These are phyloP conservation scores for Anthopleura xanthogrammica DNA, from an alignment of 92 coral and sea anemone species.

Conservation along the genomic window DNA sequence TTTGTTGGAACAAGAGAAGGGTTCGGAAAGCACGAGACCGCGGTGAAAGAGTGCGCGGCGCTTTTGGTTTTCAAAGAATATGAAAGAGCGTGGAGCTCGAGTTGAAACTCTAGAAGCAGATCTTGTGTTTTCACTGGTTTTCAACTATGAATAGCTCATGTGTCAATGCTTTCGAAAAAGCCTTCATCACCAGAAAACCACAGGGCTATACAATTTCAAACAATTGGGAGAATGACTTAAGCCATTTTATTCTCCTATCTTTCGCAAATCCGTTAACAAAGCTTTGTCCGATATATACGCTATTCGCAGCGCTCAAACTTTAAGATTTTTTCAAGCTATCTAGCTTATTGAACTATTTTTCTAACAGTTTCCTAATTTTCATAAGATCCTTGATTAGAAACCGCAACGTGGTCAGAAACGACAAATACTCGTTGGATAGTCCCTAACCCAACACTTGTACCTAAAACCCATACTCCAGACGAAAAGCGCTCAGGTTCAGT, in stretches of 20 bases:
- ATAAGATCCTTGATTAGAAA: constrained; percentile 18
- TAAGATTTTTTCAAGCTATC: background rate
- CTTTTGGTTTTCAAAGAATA: constrained; percentile 26
- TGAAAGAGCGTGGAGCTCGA: constrained; percentile 9
- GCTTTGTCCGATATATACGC: background rate
- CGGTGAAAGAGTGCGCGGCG: constrained; percentile 17
- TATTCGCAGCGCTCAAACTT: background rate
- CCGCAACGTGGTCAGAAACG: constrained; percentile 28
- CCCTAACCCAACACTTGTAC: constrained; percentile 24
- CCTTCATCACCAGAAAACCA: constrained; percentile 48
- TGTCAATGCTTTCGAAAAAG: constrained; percentile 44
- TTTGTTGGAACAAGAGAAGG: constrained; percentile 5
- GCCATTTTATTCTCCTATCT: constrained; percentile 9
- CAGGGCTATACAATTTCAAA: constrained; percentile 37
- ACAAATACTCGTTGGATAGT: constrained; percentile 4
- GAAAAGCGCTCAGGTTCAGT: background rate
- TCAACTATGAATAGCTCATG: constrained; percentile 41
- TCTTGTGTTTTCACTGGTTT: constrained; percentile 43
- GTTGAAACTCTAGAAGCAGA: constrained; percentile 38
- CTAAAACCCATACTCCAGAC: constrained; percentile 22
- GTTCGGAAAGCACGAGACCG: constrained; percentile 7
- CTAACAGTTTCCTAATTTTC: constrained; percentile 20
- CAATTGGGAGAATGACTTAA: constrained; percentile 9
- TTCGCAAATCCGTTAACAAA: constrained; percentile 5
- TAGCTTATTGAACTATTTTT: background rate